Conservation (phyloP, 2,888 invertebrate species). For the Electrophaes corylata region DNA sequence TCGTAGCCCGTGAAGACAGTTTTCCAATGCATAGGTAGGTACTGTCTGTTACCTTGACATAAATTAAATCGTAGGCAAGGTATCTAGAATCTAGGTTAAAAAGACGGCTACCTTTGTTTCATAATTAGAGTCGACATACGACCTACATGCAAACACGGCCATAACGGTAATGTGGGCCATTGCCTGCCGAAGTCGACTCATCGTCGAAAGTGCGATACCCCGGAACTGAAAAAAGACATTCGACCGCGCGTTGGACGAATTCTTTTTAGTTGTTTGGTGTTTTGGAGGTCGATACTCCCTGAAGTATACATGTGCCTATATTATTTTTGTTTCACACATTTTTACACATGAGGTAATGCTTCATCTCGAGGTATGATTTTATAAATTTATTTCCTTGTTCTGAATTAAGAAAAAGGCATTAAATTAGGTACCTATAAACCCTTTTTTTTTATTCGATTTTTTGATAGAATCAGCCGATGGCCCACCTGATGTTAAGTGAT, state of each 20-base stretch:
- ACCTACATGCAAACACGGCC: constrained; percentile 32
- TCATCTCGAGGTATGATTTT: neutral
- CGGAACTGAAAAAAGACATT: constrained; percentile 21
- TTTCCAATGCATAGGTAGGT: constrained; percentile 4
- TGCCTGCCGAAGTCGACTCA: constrained; percentile 25
- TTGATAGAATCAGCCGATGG: too few relatives aligned
- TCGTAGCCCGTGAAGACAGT: constrained; percentile 2
- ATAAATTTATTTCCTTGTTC: neutral
- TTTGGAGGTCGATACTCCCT: constrained; percentile 17
- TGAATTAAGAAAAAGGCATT: neutral
- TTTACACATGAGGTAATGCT: constrained; percentile 4
- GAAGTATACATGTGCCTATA: neutral
- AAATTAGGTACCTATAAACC: neutral
- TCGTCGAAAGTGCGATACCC: constrained; percentile 27
- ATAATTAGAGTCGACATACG: constrained; percentile 21
- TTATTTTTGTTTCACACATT: neutral
- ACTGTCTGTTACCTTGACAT: constrained; percentile 31
- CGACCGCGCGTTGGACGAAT: neutral
- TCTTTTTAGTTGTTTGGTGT: constrained; percentile 10
- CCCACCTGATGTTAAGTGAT: too few relatives aligned
- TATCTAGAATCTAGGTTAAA: constrained; percentile 32
- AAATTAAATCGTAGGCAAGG: constrained; percentile 16
- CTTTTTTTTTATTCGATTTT: too few relatives aligned
- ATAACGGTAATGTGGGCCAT: constrained; percentile 40
- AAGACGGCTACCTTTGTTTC: constrained; percentile 27